These are phyloP conservation scores for Romanogobio albipinnatus DNA, from an alignment of 2,113 vertebrate species.

Conservation along the genomic window DNA sequence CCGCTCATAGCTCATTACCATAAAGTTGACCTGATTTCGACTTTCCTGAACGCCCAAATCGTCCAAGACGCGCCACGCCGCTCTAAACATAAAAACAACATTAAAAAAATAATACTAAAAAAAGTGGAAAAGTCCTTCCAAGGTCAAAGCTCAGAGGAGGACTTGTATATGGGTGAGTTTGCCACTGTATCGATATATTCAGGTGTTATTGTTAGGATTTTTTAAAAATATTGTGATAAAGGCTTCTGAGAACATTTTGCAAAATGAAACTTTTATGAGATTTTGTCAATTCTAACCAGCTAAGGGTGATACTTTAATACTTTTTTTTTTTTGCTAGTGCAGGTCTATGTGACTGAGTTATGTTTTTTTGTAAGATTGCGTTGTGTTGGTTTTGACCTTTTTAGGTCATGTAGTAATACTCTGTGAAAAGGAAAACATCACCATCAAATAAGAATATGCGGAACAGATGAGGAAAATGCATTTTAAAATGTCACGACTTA, in stretches of 20 bases:
- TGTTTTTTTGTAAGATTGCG: not conserved
- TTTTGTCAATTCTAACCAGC: not conserved
- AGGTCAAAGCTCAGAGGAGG: not conserved
- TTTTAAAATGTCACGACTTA: slow-evolving; percentile 26
- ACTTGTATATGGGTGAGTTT: not conserved
- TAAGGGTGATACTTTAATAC: not conserved
- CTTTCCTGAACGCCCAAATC: too few species aligned
- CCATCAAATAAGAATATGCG: not conserved
- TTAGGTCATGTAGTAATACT: slow-evolving; percentile 6
- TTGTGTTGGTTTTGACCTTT: slow-evolving; percentile 8
- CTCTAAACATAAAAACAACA: too few species aligned
- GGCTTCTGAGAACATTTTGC: not conserved
- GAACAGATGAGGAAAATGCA: slow-evolving; percentile 18
- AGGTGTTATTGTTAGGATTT: not conserved
- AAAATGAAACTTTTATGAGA: not conserved
- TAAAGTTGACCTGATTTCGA: too few species aligned
- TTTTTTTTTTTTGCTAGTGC: not conserved
- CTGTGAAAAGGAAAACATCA: slow-evolving; percentile 7
- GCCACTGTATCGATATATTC: not conserved
- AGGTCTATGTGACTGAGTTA: not conserved
- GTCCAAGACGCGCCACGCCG: too few species aligned
- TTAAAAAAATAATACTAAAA: not conserved
- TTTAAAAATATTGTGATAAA: not conserved
- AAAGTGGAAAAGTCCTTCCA: not conserved
- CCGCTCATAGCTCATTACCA: too few species aligned